Evolutionary conservation across 2,888 invertebrate species (phyloP), one percentile per base, ranked within the genome.

Genomic region (Pristionchus arcanus): DNA sequence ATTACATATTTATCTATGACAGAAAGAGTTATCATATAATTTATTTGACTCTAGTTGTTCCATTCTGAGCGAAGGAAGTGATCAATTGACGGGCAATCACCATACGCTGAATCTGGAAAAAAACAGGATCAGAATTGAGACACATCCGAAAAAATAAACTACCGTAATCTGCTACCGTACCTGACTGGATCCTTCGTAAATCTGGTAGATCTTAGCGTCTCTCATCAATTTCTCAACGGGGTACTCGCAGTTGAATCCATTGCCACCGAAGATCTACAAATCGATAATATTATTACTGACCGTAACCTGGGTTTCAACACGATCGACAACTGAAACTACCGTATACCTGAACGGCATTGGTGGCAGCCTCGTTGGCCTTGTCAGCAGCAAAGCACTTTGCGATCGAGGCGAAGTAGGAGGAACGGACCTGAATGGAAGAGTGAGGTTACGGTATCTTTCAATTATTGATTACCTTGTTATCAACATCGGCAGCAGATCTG

Each of bases 141-240:
- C 31, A 53, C 34, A 21, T 87, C 25, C 31, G 25, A 28, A 9
- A 21, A 28, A 21, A 28, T 25, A 25, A 74, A 63, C n/a, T 63
- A 66, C n/a, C 21, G 28, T 63, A 55, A n/a, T n/a, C 63, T 5
- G 9, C 31, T 81, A 81, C 42, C 21, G 34, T 59, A 91, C 91
- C 90, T 92, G 93, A 34, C 92, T 92, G 21, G 93, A 92, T 90
- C 99, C 99, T 96, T 99, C 99, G 95, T 99, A 99, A 94, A 99
- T 99, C 96, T 98, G 98, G 96, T 97, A 98, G 94, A 99, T 99
- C 96, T 99, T 99, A n/a, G 99, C 99, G 96, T 99, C 99, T 90
- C 99, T 96, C 98, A 99, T 99, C 89, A 99, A 96, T 95, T 99
- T 99, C 96, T 99, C 99, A 0, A 98, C 99, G 0, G 99, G 99